Base-by-base conservation (phyloP, 2,113 vertebrate species). In the Piaya cayana region DNA sequence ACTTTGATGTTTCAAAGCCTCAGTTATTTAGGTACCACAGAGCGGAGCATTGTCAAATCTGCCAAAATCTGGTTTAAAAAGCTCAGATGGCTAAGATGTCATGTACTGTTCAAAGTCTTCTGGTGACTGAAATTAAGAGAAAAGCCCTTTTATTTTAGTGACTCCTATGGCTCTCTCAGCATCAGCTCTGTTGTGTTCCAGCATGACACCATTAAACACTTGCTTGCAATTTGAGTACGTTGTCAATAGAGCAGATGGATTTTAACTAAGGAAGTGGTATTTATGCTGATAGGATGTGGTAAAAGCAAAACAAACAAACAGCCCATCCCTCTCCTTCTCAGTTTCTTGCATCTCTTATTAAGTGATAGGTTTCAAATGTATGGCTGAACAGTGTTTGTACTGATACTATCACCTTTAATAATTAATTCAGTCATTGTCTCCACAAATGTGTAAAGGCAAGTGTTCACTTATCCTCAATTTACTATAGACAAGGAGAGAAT, bases 1-100 rank as follows among this genome's bases (percentile, higher is more conserved):
- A 92, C 97, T 98, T 98, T 98, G 97, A 98, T 98, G 95, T 97
- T 97, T 98, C 97, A 98, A 98, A 98, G 96, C 76, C 93, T 98
- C 95, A 98, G 92, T 98, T 98, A 98, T 98, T 97, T 97, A 97
- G 97, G 97, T 97, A 98, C 95, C 96, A 96, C 93, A 94, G 90
- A 96, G 95, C 91, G 90, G 92, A 96, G 94, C 91, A 97, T 97
- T 97, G 93, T 97, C n/a, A 88, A 72, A 82, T 96, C 95, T 97
- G 97, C 96, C 97, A 96, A 95, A 95, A 91, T 83, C 97, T 93
- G 56, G 9, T 97, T 98, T 97, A 94, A 95, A 97, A 97, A 97
- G 91, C 96, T 97, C 94, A 95, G 81, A 97, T 95, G 92, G 92
- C 81, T 96, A 93, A 95, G 94, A 96, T 97, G 93, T 96, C 95